phyloP scores from a whole-genome alignment of 2,888 invertebrate species.

The Andrena bicolor region DNA sequence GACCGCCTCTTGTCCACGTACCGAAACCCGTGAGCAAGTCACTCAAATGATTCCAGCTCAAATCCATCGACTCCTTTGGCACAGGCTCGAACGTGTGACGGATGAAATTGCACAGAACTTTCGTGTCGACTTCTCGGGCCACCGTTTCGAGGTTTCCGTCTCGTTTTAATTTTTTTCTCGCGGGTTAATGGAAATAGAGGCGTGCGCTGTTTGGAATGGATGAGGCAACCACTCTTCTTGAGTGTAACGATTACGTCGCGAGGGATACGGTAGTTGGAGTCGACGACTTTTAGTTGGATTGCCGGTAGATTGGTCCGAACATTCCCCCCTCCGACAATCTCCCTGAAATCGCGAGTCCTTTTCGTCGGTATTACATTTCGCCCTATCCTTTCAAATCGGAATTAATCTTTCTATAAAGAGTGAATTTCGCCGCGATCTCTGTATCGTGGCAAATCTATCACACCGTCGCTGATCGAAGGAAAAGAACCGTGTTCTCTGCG shows the following conservation, averaged over 20 bases:
- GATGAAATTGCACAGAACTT: neutral
- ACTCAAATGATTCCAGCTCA: no score
- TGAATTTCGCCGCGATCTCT: neutral
- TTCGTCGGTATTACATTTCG: neutral
- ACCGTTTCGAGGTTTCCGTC: neutral
- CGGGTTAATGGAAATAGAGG: constrained; percentile 49
- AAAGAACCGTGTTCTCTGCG: no score
- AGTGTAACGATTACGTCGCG: constrained; percentile 61
- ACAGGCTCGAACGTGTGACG: neutral
- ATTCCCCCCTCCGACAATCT: constrained; percentile 37
- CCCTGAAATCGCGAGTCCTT: constrained; percentile 33
- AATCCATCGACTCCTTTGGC: neutral
- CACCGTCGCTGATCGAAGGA: neutral
- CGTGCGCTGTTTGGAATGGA: constrained; percentile 46
- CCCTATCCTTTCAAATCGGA: neutral
- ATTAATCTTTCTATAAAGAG: constrained; percentile 16
- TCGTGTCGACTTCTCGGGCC: neutral
- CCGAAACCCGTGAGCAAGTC: neutral
- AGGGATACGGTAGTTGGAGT: constrained; percentile 50
- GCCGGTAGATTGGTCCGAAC: constrained; percentile 57
- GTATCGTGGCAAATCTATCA: neutral
- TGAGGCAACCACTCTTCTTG: constrained; percentile 59
- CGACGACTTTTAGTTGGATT: constrained; percentile 60
- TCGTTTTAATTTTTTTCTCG: constrained; percentile 5
- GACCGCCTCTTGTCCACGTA: neutral